Percentiles rank a stretch among this genome's conserved stretches.
These are phyloP conservation scores for Alethe diademata DNA, from an alignment of 2,113 vertebrate species.

Conservation along the genomic window DNA sequence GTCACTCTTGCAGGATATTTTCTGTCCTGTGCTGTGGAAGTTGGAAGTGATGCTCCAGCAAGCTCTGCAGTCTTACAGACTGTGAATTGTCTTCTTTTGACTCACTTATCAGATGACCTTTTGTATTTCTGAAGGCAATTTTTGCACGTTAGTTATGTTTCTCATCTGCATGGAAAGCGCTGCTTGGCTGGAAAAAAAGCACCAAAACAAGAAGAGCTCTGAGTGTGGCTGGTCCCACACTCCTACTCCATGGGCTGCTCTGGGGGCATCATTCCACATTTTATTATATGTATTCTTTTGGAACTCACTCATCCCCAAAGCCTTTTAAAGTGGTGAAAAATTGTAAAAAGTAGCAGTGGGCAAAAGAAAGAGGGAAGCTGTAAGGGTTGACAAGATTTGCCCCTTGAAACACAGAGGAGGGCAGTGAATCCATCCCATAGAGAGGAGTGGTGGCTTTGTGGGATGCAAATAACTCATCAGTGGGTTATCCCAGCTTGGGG, in stretches of 20 bases:
- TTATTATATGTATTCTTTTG: not conserved
- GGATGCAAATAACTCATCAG: not conserved
- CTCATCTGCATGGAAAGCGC: not conserved
- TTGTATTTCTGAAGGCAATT: not conserved
- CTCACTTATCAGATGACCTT: not conserved
- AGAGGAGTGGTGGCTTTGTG: not conserved
- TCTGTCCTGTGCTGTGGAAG: not conserved
- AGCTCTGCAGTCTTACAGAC: not conserved
- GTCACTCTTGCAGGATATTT: not conserved
- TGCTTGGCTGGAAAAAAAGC: not conserved
- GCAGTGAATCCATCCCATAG: not conserved
- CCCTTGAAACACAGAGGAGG: not conserved
- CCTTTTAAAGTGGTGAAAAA: not conserved
- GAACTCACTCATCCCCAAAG: not conserved
- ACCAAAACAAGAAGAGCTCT: not conserved
- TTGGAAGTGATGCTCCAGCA: not conserved
- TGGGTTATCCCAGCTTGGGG: not conserved
- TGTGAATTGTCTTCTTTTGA: not conserved
- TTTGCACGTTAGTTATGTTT: not conserved
- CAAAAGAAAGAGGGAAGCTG: not conserved
- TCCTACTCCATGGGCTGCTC: not conserved
- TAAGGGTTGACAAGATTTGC: not conserved
- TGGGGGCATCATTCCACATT: not conserved
- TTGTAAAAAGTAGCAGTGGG: fast-evolving
- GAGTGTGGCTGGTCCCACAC: not conserved